Evolutionary conservation across 2,797 vertebrate genomes (phyloP), one percentile per base, ranked within the genome.

Genomic region (Gymnothorax reevesii): DNA sequence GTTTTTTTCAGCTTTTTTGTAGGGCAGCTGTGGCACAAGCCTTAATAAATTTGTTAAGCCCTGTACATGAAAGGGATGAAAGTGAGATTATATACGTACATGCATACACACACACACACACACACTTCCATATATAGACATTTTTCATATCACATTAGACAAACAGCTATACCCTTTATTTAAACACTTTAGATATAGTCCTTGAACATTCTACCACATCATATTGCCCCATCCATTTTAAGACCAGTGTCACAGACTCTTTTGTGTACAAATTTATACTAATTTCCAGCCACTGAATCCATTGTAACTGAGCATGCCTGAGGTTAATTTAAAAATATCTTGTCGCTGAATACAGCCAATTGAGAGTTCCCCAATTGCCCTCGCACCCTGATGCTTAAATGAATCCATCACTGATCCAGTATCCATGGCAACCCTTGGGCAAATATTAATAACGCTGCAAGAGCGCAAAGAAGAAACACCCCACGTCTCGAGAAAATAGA

Each of bases 181-280:
- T 5, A 22, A 20, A n/a, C 20, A n/a, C 33, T 42, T 42, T n/a
- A n/a, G 62, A 64, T 64, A 22, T 22, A n/a, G 1, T 66, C 9
- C 5, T 15, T 8, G 2, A 17, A 79, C 15, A 17, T 77, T 85
- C 62, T n/a, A 66, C 22, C 62, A 66, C 12, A 57, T 57, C 52
- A 59, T 60, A 33, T 85, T 85, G 75, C 55, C 7, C 25, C 54
- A 79, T 85, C 25, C 6, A 7, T 88, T 86, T 73, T 87, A 84
- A 49, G 73, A 90, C 52, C 86, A 79, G 83, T n/a, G 6, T 73
- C 62, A 66, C n/a, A n/a, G 62, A 66, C 86, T 59, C 75, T 80
- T 54, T 66, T 69, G 83, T 59, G 15, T 1, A 7, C 22, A 25
- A 17, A 73, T 73, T 27, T 42, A 73, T 73, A 73, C 69, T 27